These are phyloP conservation scores for Kryptopterus vitreolus DNA, from an alignment of 2,797 vertebrate species.

Conservation along the genomic window DNA sequence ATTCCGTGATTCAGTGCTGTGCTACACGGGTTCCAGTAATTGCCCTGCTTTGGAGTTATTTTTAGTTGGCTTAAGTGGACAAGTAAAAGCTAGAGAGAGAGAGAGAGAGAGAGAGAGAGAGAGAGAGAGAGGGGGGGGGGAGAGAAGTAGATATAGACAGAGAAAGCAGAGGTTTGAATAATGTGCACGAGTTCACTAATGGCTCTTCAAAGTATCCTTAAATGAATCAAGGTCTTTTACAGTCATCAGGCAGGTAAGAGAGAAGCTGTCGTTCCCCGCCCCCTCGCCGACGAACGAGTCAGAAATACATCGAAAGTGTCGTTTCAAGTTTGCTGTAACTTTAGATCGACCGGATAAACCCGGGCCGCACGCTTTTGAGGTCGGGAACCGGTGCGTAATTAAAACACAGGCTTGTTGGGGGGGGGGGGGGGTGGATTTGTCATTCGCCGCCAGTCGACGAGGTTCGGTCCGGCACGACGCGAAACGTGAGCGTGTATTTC, in stretches of 20 bases:
- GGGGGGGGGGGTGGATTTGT: not conserved
- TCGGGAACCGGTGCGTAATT: constrained; percentile 17
- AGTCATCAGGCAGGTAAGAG: constrained; percentile 48
- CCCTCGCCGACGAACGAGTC: constrained; percentile 46
- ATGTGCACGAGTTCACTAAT: constrained; percentile 38
- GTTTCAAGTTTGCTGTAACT: constrained; percentile 17
- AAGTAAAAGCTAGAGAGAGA: constrained; percentile 49
- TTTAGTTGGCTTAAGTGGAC: constrained; percentile 56
- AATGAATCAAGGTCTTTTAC: constrained; percentile 52
- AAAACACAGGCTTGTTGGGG: too few species aligned
- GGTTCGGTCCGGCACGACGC: not conserved
- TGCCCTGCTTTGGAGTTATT: constrained; percentile 56
- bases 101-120: not conserved
- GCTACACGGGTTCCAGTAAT: constrained; percentile 59
- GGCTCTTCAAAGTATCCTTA: constrained; percentile 45
- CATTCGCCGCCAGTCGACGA: constrained; percentile 12
- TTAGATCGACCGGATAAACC: constrained; percentile 31
- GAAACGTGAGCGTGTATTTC: not conserved
- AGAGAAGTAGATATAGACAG: not conserved
- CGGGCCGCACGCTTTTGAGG: constrained; percentile 24
- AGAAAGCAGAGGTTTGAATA: constrained; percentile 13
- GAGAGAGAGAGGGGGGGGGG: not conserved
- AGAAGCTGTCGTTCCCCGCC: constrained; percentile 37
- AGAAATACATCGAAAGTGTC: constrained; percentile 27
- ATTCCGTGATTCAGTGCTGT: constrained; percentile 45